These are phyloP conservation scores for Lithobius niger DNA, from an alignment of 1,140 invertebrate genomes.

Conservation along the genomic window DNA sequence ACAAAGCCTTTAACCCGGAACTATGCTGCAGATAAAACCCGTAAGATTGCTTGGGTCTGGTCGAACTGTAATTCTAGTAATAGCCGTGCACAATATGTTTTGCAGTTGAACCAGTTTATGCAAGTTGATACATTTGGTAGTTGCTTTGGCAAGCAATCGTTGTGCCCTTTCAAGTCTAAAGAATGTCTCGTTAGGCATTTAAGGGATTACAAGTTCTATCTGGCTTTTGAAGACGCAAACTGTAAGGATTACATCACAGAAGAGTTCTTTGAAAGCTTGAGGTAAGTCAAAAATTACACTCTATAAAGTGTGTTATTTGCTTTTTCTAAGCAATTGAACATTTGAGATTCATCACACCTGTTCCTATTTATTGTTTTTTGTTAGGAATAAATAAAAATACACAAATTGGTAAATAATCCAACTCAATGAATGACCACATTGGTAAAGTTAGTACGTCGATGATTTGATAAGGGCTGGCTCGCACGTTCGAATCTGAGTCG, in stretches of 20 bases:
- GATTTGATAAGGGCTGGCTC: no score
- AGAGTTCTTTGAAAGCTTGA: slow-evolving; percentile 93
- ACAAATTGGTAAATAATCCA: no score
- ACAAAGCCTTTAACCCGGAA: slow-evolving; percentile 48
- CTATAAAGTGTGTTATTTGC: no score
- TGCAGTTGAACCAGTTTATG: slow-evolving; percentile 71
- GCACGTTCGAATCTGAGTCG: no score
- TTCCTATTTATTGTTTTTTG: no score
- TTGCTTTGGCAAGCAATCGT: slow-evolving; percentile 49
- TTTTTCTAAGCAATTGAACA: no score
- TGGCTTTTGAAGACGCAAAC: slow-evolving; percentile 94
- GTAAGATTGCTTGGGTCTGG: slow-evolving; percentile 93
- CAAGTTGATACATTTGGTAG: slow-evolving; percentile 84
- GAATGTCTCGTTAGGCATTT: slow-evolving; percentile 77
- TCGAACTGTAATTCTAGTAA: slow-evolving; percentile 88
- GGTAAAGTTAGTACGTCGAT: no score
- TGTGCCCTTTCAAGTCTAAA: slow-evolving; percentile 24
- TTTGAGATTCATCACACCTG: no score
- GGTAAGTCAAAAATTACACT: no score
- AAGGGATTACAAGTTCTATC: slow-evolving; percentile 96
- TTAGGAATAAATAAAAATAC: no score
- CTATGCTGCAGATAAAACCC: slow-evolving; percentile 78
- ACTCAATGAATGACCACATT: no score
- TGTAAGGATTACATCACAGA: slow-evolving; percentile 94
- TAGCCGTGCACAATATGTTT: slow-evolving; percentile 69